Evolutionary conservation across 2,888 invertebrate genomes (phyloP).

Genomic region (Elegia similella): DNA sequence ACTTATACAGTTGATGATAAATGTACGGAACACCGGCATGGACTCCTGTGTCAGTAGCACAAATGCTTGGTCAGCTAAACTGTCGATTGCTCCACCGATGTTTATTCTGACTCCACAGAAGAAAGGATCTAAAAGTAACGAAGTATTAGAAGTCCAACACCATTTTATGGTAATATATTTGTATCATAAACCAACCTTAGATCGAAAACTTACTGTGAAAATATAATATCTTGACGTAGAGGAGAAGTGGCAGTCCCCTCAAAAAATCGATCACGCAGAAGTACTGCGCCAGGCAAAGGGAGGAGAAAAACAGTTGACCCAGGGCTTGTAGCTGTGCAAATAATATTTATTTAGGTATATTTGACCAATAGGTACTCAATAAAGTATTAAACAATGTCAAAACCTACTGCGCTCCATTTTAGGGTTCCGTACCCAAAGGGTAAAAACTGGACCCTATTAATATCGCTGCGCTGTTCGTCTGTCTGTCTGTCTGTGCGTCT

Average conservation of each 20-base stretch:
- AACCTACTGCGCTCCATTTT: too few relatives aligned
- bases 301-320: conserved; percentile 46
- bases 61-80: conserved; percentile 55
- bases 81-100: conserved; percentile 55
- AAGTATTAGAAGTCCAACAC: conserved; percentile 1
- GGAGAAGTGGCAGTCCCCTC: conserved; percentile 47
- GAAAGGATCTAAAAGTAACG: conserved; percentile 48
- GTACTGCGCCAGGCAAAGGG: conserved; percentile 53
- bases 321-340: conserved; percentile 56
- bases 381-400: too few relatives aligned
- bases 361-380: too few relatives aligned
- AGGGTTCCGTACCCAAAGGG: too few relatives aligned
- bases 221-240: conserved; percentile 59
- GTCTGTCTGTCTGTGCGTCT: too few relatives aligned
- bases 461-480: too few relatives aligned
- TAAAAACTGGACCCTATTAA: too few relatives aligned
- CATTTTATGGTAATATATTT: too few relatives aligned
- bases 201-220: conserved; percentile 58
- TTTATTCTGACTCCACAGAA: conserved; percentile 49
- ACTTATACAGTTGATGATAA: conserved; percentile 50
- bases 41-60: conserved; percentile 48
- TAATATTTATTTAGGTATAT: too few relatives aligned
- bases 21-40: conserved; percentile 51
- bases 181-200: too few relatives aligned
- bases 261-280: conserved; percentile 63